Conservation (phyloP, 2,113 vertebrate species). For the Antechinus stuartii region DNA sequence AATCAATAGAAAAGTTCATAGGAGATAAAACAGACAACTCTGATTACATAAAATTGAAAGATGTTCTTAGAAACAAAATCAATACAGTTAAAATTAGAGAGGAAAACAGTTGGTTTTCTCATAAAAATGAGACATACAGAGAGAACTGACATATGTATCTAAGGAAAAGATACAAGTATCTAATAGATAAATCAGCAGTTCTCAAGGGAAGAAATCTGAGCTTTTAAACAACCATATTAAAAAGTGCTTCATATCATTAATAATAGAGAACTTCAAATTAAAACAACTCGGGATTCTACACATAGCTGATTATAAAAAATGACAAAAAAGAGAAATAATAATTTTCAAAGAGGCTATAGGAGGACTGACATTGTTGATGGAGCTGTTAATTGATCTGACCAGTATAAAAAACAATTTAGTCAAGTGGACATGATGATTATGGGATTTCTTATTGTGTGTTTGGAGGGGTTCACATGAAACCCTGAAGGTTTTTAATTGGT, state of each 20-base stretch:
- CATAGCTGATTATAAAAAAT: not conserved
- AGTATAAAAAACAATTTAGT: not conserved
- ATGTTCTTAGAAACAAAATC: not conserved
- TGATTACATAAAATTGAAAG: not conserved
- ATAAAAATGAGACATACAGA: not conserved
- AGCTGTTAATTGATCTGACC: not conserved
- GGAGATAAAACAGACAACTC: not conserved
- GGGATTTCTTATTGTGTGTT: not conserved
- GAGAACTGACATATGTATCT: not conserved
- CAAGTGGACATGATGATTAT: not conserved
- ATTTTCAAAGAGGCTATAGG: not conserved
- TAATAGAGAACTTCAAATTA: not conserved
- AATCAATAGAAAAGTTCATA: not conserved
- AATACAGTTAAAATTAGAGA: not conserved
- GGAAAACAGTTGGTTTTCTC: not conserved
- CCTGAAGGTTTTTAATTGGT: not conserved
- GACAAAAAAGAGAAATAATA: not conserved
- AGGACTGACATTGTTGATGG: not conserved
- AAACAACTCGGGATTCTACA: not conserved
- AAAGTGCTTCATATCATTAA: not conserved
- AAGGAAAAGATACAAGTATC: not conserved
- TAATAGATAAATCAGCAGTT: not conserved
- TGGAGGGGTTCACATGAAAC: not conserved
- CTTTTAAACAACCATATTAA: not conserved
- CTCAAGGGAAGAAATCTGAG: not conserved